A percentile compares a stretch with the other conserved stretches of the same genome.
phyloP scores from a whole-genome alignment of 2,888 invertebrate genomes.

The Pachydiplax longipennis region DNA sequence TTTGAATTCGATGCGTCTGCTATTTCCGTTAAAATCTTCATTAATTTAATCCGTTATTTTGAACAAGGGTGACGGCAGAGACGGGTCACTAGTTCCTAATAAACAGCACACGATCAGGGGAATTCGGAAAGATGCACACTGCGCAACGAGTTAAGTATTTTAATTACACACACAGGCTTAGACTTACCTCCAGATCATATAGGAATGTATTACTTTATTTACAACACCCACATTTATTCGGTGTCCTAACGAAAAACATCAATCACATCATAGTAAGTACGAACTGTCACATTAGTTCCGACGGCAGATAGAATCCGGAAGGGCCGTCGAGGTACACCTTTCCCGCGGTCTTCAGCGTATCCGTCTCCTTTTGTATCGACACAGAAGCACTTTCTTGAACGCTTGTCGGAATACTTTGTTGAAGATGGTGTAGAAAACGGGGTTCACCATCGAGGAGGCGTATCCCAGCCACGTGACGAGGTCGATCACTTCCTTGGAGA shows the following conservation, averaged over 20 bases:
- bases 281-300: background rate
- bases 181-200: background rate
- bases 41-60: too few relatives aligned
- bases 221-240: background rate
- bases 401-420: conserved; percentile 93
- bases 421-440: conserved; percentile 95
- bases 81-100: too few relatives aligned
- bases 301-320: background rate
- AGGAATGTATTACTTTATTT: background rate
- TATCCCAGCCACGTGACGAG: conserved; percentile 93
- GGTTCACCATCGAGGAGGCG: conserved; percentile 93
- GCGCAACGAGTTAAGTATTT: too few relatives aligned
- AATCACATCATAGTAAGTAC: background rate
- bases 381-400: conserved; percentile 84
- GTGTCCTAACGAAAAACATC: background rate
- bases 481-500: conserved; percentile 82
- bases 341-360: background rate
- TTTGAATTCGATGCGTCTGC: too few relatives aligned
- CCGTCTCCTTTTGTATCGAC: conserved; percentile 65
- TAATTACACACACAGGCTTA: too few relatives aligned
- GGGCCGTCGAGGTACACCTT: background rate
- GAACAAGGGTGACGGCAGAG: too few relatives aligned
- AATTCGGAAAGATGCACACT: too few relatives aligned
- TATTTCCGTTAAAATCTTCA: too few relatives aligned
- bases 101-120: too few relatives aligned